Evolutionary conservation across 2,888 invertebrate genomes (phyloP).

Genomic region (Drepana falcataria): DNA sequence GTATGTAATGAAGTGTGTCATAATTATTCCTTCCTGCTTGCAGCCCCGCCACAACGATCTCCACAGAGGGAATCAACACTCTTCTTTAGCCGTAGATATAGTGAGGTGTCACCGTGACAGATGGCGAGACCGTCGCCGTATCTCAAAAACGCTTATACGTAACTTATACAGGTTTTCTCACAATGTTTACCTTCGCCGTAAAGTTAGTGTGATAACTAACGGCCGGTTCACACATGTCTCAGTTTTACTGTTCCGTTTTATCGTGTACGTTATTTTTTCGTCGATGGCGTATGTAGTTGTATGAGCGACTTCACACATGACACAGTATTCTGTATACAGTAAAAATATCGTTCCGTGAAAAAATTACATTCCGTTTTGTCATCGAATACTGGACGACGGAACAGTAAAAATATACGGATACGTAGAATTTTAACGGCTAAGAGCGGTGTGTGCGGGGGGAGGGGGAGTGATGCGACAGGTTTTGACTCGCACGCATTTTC

Average conservation of each 20-base stretch:
- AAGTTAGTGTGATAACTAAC: no score
- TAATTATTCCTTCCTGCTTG: no score
- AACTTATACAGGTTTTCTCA: no score
- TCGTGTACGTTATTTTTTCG: constrained; percentile 14
- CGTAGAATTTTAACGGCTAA: constrained; percentile 8
- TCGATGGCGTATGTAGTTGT: constrained; percentile 18
- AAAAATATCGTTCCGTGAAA: constrained; percentile 14
- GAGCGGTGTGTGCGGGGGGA: background rate
- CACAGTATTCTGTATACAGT: constrained; percentile 14
- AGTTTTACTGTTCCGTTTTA: constrained; percentile 12
- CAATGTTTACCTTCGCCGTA: no score
- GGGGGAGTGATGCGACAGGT: background rate
- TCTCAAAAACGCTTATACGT: no score
- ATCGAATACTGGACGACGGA: constrained; percentile 19
- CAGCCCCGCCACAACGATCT: no score
- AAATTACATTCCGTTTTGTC: constrained; percentile 18
- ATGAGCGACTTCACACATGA: constrained; percentile 18
- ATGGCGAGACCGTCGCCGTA: no score
- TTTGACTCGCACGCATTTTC: background rate
- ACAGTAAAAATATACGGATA: constrained; percentile 17
- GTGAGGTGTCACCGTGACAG: no score
- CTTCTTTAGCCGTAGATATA: no score
- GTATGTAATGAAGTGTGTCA: no score
- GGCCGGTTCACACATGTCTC: background rate
- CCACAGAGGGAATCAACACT: no score